Conservation (phyloP, 2,113 vertebrate genomes). For the Philantomba maxwellii region DNA sequence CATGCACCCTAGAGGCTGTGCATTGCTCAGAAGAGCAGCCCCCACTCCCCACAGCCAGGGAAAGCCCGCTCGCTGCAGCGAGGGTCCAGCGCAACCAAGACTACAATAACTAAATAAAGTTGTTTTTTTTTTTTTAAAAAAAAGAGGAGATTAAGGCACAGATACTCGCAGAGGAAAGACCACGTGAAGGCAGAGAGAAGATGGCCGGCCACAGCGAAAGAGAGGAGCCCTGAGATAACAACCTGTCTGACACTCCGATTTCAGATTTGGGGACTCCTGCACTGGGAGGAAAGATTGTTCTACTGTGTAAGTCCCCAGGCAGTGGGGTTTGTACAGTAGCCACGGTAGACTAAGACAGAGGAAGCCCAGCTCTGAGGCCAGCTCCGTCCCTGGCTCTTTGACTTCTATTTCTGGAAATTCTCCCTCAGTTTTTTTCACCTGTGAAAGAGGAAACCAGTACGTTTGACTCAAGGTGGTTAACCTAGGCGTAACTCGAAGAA, state of each 20-base stretch:
- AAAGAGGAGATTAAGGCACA: neutral
- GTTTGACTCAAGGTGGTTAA: neutral
- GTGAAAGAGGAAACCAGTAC: neutral
- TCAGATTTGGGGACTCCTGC: neutral
- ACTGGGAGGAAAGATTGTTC: neutral
- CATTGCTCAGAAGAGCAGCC: neutral
- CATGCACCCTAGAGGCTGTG: neutral
- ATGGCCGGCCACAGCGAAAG: neutral
- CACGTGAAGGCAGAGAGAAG: neutral
- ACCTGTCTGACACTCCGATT: rapidly evolving
- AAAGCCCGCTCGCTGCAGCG: neutral
- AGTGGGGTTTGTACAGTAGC: neutral
- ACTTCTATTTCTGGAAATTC: neutral
- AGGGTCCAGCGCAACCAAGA: neutral
- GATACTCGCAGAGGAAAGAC: neutral
- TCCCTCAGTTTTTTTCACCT: neutral
- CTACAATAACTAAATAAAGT: neutral
- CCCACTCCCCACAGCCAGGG: no score
- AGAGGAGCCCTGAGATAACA: neutral
- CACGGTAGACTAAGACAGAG: neutral
- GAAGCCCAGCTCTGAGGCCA: neutral
- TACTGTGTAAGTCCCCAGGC: neutral
- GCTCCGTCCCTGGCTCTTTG: neutral
- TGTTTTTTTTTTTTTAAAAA: rapidly evolving
- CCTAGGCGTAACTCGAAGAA: neutral